These are phyloP conservation scores for Aleadryas rufinucha DNA, from an alignment of 2,113 vertebrate genomes.

Conservation along the genomic window DNA sequence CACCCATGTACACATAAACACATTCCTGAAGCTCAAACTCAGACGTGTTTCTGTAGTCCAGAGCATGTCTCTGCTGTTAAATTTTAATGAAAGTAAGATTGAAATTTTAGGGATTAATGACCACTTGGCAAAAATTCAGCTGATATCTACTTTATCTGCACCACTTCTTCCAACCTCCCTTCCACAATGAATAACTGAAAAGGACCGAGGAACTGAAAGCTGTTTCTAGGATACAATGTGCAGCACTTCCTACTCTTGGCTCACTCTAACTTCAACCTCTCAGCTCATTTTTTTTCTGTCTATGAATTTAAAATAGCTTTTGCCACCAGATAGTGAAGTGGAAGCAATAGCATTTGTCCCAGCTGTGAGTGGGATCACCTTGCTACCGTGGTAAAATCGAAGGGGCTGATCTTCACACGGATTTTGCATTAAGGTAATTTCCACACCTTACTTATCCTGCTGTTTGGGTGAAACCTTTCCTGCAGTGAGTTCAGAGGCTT, in stretches of 20 bases:
- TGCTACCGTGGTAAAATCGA: neutral
- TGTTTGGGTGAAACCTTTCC: neutral
- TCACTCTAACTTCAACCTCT: slow-evolving; percentile 48
- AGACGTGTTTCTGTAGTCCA: neutral
- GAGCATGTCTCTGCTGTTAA: neutral
- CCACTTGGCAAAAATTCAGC: neutral
- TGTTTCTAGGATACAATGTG: slow-evolving; percentile 65
- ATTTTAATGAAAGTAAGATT: neutral
- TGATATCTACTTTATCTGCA: slow-evolving; percentile 6
- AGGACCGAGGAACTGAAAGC: neutral
- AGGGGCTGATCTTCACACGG: neutral
- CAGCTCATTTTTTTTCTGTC: slow-evolving; percentile 44
- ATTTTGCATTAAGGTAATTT: neutral
- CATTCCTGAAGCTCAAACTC: neutral
- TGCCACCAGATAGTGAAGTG: neutral
- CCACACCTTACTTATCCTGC: neutral
- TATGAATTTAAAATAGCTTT: slow-evolving; percentile 47
- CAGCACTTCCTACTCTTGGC: slow-evolving; percentile 47
- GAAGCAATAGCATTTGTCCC: neutral
- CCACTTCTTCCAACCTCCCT: slow-evolving; percentile 7
- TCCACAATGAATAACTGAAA: slow-evolving; percentile 29
- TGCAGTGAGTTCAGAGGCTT: neutral
- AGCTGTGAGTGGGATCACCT: slow-evolving; percentile 9
- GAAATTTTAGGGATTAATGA: slow-evolving; percentile 6
- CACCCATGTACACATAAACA: neutral